A percentile compares a stretch with the other conserved stretches of the same genome.
Conservation (phyloP, 1,140 invertebrate species). For the Orussus abietinus region DNA sequence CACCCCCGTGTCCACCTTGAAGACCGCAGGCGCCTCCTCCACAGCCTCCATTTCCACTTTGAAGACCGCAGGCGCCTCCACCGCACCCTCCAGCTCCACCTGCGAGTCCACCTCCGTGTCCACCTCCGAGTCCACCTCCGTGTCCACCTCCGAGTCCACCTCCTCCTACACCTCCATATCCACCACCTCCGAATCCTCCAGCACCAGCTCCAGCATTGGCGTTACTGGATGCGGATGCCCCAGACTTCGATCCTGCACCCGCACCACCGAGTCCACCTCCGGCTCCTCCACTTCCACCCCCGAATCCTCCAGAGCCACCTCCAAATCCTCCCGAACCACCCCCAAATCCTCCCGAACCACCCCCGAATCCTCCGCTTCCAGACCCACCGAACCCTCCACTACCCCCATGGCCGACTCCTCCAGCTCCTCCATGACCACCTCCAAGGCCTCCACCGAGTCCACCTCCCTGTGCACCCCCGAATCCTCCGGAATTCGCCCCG, state of each 20-base stretch:
- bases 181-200: constrained; percentile 13
- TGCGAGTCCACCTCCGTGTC: constrained; percentile 8
- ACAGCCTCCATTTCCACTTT: constrained; percentile 2
- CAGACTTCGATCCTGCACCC: constrained; percentile 3
- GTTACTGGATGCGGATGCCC: too few relatives aligned
- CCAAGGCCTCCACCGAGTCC: not conserved
- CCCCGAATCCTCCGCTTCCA: constrained; percentile 11
- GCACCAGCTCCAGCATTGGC: constrained; percentile 5
- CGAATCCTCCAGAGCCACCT: constrained; percentile 1
- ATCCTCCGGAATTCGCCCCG: constrained; percentile 9
- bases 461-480: constrained; percentile 6
- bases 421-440: constrained; percentile 7
- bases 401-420: not conserved
- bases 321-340: constrained; percentile 7
- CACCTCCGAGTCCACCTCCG: constrained; percentile 10
- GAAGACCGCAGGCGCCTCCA: constrained; percentile 5
- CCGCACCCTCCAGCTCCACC: constrained; percentile 11
- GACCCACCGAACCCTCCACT: constrained; percentile 3
- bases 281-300: constrained; percentile 9
- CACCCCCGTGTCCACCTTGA: constrained; percentile 2
- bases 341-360: constrained; percentile 4
- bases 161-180: constrained; percentile 11
- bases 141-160: constrained; percentile 11
- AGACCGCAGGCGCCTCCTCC: constrained; percentile 1
- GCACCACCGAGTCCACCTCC: constrained; percentile 11